These are phyloP conservation scores for Tragopan temminckii DNA, from an alignment of 2,797 vertebrate genomes.

Conservation along the genomic window DNA sequence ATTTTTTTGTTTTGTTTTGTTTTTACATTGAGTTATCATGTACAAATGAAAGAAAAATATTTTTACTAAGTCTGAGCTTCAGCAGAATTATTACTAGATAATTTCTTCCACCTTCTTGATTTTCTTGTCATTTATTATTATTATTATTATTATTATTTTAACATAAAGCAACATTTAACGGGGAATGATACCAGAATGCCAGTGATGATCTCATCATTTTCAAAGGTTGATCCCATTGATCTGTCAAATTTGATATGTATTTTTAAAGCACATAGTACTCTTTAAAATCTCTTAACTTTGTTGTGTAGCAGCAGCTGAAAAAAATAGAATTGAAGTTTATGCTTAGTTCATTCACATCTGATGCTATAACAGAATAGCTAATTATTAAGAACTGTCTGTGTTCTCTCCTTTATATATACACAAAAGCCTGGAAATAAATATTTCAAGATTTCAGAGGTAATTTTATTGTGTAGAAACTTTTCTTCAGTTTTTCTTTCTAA, in stretches of 20 bases:
- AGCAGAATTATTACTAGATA: background rate
- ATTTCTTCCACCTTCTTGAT: background rate
- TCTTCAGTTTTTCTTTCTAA: background rate
- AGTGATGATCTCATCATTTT: background rate
- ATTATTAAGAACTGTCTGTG: background rate
- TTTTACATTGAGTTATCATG: background rate
- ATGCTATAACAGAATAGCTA: background rate
- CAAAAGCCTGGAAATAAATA: background rate
- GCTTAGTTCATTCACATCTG: background rate
- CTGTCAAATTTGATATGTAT: background rate
- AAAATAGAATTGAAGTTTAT: background rate
- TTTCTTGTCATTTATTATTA: background rate
- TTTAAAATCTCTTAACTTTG: background rate
- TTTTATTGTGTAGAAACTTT: background rate
- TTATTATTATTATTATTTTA: background rate
- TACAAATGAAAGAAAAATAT: background rate
- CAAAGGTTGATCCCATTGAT: background rate
- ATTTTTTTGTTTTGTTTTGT: background rate
- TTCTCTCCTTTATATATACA: background rate
- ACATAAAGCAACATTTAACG: background rate
- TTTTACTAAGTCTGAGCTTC: background rate
- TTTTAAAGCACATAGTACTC: background rate
- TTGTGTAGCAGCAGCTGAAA: background rate
- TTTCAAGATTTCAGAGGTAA: background rate
- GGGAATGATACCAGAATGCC: accelerated